Percentiles rank a stretch among this genome's conserved stretches.
phyloP scores from a whole-genome alignment of 2,888 invertebrate species.

The Melangyna quadrimaculata region DNA sequence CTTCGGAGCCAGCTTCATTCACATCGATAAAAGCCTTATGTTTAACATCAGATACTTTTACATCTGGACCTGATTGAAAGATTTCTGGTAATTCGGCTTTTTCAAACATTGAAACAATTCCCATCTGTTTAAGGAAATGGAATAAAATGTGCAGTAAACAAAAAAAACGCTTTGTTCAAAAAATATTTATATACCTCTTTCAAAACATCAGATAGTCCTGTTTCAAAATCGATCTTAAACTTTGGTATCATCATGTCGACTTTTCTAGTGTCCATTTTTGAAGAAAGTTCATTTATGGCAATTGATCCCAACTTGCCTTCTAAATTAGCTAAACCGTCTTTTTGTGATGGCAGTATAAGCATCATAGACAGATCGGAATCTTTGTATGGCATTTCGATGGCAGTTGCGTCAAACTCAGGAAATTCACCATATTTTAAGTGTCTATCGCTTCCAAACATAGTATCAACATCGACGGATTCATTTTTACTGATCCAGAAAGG shows the following conservation, averaged over 20 bases:
- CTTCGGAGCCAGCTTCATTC: slow-evolving; percentile 93
- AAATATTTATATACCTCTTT: slow-evolving; percentile 84
- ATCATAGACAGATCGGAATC: slow-evolving; percentile 87
- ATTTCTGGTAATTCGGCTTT: slow-evolving; percentile 87
- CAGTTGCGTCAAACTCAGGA: slow-evolving; percentile 81
- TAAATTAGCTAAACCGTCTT: slow-evolving; percentile 84
- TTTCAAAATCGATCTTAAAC: slow-evolving; percentile 88
- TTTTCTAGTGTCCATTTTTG: slow-evolving; percentile 81
- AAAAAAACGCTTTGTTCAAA: neutral
- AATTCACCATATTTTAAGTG: slow-evolving; percentile 80
- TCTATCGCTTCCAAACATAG: slow-evolving; percentile 83
- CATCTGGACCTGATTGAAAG: slow-evolving; percentile 81
- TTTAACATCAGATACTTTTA: slow-evolving; percentile 87
- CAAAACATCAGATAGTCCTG: slow-evolving; percentile 84
- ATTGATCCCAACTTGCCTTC: slow-evolving; percentile 83
- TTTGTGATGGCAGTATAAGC: slow-evolving; percentile 86
- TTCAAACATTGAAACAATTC: slow-evolving; percentile 86
- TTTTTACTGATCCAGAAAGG: slow-evolving; percentile 81
- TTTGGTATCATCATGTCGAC: slow-evolving; percentile 87
- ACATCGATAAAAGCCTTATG: slow-evolving; percentile 95
- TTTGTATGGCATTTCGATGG: slow-evolving; percentile 87
- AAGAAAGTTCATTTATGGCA: slow-evolving; percentile 82
- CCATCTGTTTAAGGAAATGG: slow-evolving; percentile 83
- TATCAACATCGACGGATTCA: slow-evolving; percentile 83
- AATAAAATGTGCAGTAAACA: neutral